phyloP scores from a whole-genome alignment of 2,797 vertebrate genomes.

The Rhincodon typus region DNA sequence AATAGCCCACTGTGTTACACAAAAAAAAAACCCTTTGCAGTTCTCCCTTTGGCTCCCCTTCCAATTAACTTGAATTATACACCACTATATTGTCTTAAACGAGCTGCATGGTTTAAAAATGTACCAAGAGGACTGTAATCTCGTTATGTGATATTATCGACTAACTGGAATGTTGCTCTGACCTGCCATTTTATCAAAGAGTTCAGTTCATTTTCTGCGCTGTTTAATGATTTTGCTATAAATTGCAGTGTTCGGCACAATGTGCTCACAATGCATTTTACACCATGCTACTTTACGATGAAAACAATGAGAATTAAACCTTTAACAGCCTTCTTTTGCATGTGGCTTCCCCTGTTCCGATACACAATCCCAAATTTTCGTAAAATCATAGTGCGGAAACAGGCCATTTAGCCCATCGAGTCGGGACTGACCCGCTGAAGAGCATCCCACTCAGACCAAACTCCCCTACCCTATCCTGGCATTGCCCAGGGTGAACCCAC shows the following conservation, averaged over 20 bases:
- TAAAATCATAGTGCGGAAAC: too few relatives aligned
- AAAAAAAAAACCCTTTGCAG: neutral
- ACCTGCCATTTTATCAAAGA: neutral
- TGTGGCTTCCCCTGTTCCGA: neutral
- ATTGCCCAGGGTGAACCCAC: too few relatives aligned
- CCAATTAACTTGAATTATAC: neutral
- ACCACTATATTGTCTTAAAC: neutral
- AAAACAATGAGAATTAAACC: neutral
- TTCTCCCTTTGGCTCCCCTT: neutral
- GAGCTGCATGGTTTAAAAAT: too few relatives aligned
- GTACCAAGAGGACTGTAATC: neutral
- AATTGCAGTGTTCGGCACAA: neutral
- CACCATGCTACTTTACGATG: too few relatives aligned
- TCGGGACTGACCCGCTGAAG: too few relatives aligned
- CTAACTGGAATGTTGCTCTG: neutral
- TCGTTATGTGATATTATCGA: neutral
- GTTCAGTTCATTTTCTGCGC: neutral
- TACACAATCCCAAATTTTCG: too few relatives aligned
- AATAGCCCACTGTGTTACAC: neutral
- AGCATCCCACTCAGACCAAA: too few relatives aligned
- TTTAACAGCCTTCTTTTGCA: neutral
- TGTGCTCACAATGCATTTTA: too few relatives aligned
- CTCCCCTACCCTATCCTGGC: too few relatives aligned
- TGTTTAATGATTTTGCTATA: neutral
- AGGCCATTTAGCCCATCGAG: too few relatives aligned